These are phyloP conservation scores for Caenorhabditis sp. DNA, from an alignment of 2,888 invertebrate species.

Conservation along the genomic window DNA sequence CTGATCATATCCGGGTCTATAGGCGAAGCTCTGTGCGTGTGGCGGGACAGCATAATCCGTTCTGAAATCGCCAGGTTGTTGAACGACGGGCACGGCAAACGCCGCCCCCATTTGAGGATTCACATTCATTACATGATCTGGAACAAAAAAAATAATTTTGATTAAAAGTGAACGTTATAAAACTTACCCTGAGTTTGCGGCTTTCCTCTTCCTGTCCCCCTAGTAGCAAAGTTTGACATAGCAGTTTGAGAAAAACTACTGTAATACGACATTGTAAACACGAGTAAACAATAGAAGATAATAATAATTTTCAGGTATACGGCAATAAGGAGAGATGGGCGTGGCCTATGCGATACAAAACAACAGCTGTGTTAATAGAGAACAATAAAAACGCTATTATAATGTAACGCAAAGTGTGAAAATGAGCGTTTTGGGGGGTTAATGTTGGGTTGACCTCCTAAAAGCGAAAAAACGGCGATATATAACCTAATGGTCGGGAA, in stretches of 20 bases:
- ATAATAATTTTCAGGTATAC: too few species aligned
- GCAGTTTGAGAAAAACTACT: conserved; percentile 27
- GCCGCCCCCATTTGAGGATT: background rate
- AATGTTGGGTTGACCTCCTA: background rate
- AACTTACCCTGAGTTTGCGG: conserved; percentile 26
- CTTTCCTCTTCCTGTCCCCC: conserved; percentile 41
- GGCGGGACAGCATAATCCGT: background rate
- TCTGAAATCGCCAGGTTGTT: background rate
- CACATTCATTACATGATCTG: conserved; percentile 21
- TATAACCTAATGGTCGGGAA: too few species aligned
- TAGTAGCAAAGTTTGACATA: conserved; percentile 39
- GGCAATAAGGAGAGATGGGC: background rate
- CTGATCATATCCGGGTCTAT: background rate
- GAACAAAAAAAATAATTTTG: conserved; percentile 7
- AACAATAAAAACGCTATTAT: conserved; percentile 1
- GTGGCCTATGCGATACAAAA: background rate
- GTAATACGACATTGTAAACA: background rate
- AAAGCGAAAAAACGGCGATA: too few species aligned
- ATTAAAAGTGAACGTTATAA: background rate
- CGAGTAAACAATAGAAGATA: background rate
- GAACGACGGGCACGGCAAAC: background rate
- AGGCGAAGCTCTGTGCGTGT: background rate
- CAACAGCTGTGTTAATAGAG: background rate
- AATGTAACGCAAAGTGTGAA: background rate
- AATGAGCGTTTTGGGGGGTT: background rate